Base-by-base conservation (phyloP, 2,888 invertebrate genomes). In the Lepidochrysops patricia region DNA sequence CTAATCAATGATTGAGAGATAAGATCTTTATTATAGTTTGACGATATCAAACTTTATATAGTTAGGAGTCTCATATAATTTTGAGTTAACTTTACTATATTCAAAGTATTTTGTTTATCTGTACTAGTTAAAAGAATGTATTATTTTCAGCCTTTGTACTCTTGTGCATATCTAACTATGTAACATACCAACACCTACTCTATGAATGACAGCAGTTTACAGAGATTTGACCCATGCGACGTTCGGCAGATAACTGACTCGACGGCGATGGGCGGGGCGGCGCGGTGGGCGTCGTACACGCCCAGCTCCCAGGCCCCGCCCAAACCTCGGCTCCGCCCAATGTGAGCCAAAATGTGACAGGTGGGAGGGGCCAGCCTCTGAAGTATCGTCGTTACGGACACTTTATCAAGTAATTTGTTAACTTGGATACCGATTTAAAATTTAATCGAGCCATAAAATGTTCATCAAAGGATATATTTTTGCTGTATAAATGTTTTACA, bases 331-430 rank as follows among this genome's bases (percentile, higher is more conserved):
- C 67, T 66, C 82, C 83, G 78, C 82, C 84, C 71, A 62, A 60
- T 68, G 65, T 67, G 65, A 63, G 69, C 72, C 71, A 80, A 85
- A 85, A 81, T 79, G 72, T 83, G 84, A 82, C 86, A 86, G 80
- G 80, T 84, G 79, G 89, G 89, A 74, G 89, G 79, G 60, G 72
- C 69, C 57, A 63, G 63, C 58, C 72, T 77, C 73, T 83, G 75
- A 85, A 86, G 82, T 80, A 84, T 84, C 77, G 84, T 81, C 78
- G 84, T 81, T 84, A 84, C 84, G 84, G 80, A 87, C 76, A 86
- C 82, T 88, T 86, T 85, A 84, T 82, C 85, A 86, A 86, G 83
- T 86, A 84, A 87, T 87, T 88, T 86, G 88, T 87, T 82, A 79
- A 76, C 76, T 77, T 82, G 82, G 74, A 85, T 80, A 71, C 73